Evolutionary conservation across 2,888 invertebrate genomes (phyloP), one percentile per base, ranked within the genome.

Genomic region (Netelia fuscicornis): DNA sequence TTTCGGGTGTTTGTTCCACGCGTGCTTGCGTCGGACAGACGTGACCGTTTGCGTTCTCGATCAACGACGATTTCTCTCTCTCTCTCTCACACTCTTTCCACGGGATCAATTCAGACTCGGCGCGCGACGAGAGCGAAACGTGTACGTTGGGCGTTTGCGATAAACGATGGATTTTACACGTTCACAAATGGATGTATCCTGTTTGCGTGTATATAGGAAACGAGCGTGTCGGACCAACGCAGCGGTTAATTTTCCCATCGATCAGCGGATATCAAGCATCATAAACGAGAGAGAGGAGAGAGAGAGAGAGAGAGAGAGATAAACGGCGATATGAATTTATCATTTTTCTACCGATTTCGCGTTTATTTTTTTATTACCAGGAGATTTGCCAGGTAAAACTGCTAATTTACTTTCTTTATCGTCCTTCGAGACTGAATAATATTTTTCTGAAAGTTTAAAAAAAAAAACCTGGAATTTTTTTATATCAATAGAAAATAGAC

Each of bases 241-340:
- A 48, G 67, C 48, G 65, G 67, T 80, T 80, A 48, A 74, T 74
- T 74, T 60, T 60, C 56, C 42, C 48, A 67, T 56, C 72, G 67
- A 80, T 65, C 20, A 11, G n/a, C 37, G 44, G 62, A 23, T 54
- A 74, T 23, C 72, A 17, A 17, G 9, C 23, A 67, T 13, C 30
- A 37, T 48, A 20, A 58, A 74, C 67, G 23, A 30, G 37, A 30
- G 42, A 25, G 25, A 25, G 25, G 25, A 25, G 25, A 25, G 25
- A 30, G 42, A 52, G 52, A 52, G 25, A 25, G 25, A 25, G 25
- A 25, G 25, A 25, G 25, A 30, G 42, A 52, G 52, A 52, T 13
- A 52, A 52, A 52, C 52, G 80, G 72, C 72, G 42, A 65, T 72
- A 60, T 13, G 20, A 42, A 44, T 37, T 37, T 44, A 20, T 60